Conservation (phyloP, 2,888 invertebrate genomes). For the Lycophotia porphyrea region DNA sequence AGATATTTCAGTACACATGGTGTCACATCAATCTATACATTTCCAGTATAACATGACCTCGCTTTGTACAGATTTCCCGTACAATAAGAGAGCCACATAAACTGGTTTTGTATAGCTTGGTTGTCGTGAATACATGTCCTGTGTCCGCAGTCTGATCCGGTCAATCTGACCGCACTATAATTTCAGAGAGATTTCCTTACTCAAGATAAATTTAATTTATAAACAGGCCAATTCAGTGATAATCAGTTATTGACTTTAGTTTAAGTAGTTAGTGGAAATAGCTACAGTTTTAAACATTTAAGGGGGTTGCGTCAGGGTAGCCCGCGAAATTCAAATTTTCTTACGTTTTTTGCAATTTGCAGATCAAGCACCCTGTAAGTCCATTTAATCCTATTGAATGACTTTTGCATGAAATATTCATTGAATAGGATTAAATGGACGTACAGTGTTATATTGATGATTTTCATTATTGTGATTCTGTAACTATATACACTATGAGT, state of each 20-base stretch:
- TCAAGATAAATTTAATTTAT: conserved; percentile 4
- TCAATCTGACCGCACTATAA: background rate
- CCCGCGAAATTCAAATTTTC: too few relatives aligned
- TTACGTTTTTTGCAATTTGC: too few relatives aligned
- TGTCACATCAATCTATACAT: background rate
- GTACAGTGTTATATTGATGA: too few relatives aligned
- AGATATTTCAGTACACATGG: background rate
- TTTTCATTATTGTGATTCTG: too few relatives aligned
- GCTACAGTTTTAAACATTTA: conserved; percentile 23
- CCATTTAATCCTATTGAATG: too few relatives aligned
- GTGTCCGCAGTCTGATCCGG: background rate
- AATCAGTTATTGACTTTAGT: conserved; percentile 12
- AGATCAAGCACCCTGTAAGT: too few relatives aligned
- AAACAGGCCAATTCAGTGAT: conserved; percentile 11
- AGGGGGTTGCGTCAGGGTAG: too few relatives aligned
- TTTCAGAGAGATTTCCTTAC: background rate
- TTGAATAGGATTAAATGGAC: too few relatives aligned
- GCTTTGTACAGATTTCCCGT: background rate
- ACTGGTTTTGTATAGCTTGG: background rate
- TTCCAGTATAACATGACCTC: background rate
- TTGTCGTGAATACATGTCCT: background rate
- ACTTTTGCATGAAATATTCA: too few relatives aligned
- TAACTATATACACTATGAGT: too few relatives aligned
- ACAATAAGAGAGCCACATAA: background rate
- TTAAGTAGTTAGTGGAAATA: conserved; percentile 28